Percentiles rank a stretch among this genome's conserved stretches.
Conservation (phyloP, 2,888 invertebrate genomes). For the Oscheius myriophilus region DNA sequence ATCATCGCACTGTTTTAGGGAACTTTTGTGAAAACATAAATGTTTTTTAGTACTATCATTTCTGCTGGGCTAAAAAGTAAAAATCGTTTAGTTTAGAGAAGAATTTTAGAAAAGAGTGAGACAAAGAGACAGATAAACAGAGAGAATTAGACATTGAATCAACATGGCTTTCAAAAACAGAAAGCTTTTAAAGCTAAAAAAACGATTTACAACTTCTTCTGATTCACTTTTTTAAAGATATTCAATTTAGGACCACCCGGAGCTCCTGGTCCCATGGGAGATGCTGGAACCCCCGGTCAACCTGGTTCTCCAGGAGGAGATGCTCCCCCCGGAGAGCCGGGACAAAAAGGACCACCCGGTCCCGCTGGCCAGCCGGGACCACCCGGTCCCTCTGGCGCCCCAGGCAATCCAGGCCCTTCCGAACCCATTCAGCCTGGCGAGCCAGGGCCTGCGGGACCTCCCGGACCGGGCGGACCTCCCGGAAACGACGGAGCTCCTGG, state of each 20-base stretch:
- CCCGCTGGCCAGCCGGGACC: not conserved
- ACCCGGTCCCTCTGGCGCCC: conserved; percentile 1
- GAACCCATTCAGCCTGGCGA: conserved; percentile 29
- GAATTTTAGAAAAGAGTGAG: too few relatives aligned
- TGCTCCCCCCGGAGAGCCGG: conserved; percentile 37
- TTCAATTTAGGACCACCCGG: conserved; percentile 23
- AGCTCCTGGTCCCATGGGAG: conserved; percentile 15
- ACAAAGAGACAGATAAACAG: too few relatives aligned
- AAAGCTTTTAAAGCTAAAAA: too few relatives aligned
- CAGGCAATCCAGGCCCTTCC: conserved; percentile 35
- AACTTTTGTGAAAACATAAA: too few relatives aligned
- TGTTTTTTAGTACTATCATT: too few relatives aligned
- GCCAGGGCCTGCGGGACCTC: conserved; percentile 37
- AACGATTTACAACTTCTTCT: too few relatives aligned
- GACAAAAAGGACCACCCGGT: conserved; percentile 10
- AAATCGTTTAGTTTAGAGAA: too few relatives aligned
- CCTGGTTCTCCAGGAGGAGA: conserved; percentile 12
- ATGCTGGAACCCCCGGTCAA: conserved; percentile 19
- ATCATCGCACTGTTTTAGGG: too few relatives aligned
- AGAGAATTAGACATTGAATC: too few relatives aligned
- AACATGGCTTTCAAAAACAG: too few relatives aligned
- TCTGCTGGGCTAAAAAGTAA: too few relatives aligned
- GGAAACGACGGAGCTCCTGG: not conserved
- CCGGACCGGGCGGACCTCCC: not conserved
- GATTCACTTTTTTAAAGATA: too few relatives aligned